Evolutionary conservation across 2,113 vertebrate species (phyloP).

Genomic region (Mirounga angustirostris): DNA sequence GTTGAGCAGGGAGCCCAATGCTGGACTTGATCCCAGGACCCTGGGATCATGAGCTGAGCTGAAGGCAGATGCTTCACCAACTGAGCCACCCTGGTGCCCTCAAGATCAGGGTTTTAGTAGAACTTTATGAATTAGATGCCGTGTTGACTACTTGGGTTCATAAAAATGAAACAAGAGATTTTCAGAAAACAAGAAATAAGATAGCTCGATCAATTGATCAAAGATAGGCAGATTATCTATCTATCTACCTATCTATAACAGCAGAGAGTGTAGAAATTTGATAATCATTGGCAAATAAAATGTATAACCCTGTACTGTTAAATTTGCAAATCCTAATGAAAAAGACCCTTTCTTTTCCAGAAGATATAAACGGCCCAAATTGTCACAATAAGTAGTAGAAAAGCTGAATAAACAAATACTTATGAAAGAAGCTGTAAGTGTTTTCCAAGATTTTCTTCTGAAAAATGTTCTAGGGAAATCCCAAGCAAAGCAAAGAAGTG

Average conservation of each 20-base stretch:
- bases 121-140: background rate
- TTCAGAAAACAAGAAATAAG: background rate
- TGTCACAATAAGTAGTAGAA: slow-evolving; percentile 1
- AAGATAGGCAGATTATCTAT: background rate
- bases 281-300: slow-evolving; percentile 33
- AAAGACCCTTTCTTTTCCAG: background rate
- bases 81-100: background rate
- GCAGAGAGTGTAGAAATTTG: background rate
- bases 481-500: background rate
- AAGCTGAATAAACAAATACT: slow-evolving; percentile 58
- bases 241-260: background rate
- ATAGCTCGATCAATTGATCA: background rate
- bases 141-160: background rate
- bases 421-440: background rate
- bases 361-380: background rate
- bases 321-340: background rate
- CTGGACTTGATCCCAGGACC: background rate
- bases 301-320: background rate
- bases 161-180: background rate
- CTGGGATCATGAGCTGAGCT: background rate
- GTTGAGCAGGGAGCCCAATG: background rate
- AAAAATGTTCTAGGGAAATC: slow-evolving; percentile 29
- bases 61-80: background rate
- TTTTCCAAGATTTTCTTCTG: slow-evolving; percentile 62
- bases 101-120: background rate